These are phyloP conservation scores for Himantopus leucocephalus DNA, from an alignment of 2,113 vertebrate species.

Conservation along the genomic window DNA sequence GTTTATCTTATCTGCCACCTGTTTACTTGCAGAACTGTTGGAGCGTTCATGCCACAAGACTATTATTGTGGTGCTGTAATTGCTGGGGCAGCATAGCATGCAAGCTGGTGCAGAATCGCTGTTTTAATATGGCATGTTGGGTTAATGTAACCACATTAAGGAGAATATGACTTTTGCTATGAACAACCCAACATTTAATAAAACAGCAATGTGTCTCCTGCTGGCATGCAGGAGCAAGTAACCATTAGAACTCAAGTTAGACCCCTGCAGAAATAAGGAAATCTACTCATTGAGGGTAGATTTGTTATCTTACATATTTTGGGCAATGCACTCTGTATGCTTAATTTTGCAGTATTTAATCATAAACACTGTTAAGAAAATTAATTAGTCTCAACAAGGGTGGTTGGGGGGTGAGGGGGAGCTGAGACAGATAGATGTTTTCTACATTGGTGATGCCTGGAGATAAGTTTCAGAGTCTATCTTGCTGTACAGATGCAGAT, in stretches of 20 bases:
- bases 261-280: not conserved
- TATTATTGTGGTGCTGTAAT: not conserved
- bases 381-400: not conserved
- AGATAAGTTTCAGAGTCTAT: not conserved
- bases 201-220: not conserved
- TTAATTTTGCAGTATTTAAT: not conserved
- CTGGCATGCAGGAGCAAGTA: not conserved
- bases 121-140: not conserved
- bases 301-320: not conserved
- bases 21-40: not conserved
- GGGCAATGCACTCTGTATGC: not conserved
- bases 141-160: not conserved
- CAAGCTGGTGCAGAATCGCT: not conserved
- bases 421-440: not conserved
- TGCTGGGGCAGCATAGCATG: not conserved
- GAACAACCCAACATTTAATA: not conserved
- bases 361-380: not conserved
- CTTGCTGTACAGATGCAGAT: not conserved
- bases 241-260: not conserved
- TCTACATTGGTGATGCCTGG: not conserved
- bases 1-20: not conserved
- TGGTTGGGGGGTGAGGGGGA: not conserved
- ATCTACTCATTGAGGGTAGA: not conserved
- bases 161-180: not conserved
- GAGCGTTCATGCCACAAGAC: fast-evolving